These are phyloP conservation scores for Pseudochaenichthys georgianus DNA, from an alignment of 2,797 vertebrate species.

Conservation along the genomic window DNA sequence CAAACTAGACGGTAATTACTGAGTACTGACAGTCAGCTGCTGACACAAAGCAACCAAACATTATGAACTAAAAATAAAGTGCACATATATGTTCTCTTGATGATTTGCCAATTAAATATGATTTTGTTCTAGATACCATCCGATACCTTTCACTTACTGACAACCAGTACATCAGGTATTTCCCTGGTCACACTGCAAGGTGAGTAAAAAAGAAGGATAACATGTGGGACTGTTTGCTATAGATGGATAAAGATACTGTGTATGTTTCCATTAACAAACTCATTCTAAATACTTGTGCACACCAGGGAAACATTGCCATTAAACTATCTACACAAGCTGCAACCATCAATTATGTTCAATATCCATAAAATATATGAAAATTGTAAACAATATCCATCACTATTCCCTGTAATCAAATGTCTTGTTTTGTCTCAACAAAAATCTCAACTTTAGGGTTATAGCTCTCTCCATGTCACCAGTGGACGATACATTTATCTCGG, in stretches of 20 bases:
- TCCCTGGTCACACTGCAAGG: constrained; percentile 93
- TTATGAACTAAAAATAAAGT: background rate
- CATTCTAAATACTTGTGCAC: background rate
- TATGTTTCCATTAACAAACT: background rate
- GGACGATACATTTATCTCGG: constrained; percentile 93
- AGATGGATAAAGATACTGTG: background rate
- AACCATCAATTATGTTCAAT: background rate
- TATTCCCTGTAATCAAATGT: background rate
- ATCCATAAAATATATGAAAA: background rate
- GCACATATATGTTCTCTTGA: background rate
- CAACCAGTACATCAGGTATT: constrained; percentile 95
- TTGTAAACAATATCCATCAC: background rate
- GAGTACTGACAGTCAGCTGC: constrained; percentile 13
- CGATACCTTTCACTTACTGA: constrained; percentile 92
- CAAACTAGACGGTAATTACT: constrained; percentile 90
- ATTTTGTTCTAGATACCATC: constrained; percentile 89
- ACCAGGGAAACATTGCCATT: background rate
- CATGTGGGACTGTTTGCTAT: background rate
- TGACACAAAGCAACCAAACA: background rate
- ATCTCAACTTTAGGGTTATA: constrained; percentile 85
- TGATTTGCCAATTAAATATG: background rate
- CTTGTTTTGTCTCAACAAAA: too few species aligned
- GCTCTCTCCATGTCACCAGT: constrained; percentile 96
- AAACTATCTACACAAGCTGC: background rate
- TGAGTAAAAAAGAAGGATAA: constrained; percentile 70